Conservation (phyloP, 1,140 invertebrate genomes). For the Limonius californicus region DNA sequence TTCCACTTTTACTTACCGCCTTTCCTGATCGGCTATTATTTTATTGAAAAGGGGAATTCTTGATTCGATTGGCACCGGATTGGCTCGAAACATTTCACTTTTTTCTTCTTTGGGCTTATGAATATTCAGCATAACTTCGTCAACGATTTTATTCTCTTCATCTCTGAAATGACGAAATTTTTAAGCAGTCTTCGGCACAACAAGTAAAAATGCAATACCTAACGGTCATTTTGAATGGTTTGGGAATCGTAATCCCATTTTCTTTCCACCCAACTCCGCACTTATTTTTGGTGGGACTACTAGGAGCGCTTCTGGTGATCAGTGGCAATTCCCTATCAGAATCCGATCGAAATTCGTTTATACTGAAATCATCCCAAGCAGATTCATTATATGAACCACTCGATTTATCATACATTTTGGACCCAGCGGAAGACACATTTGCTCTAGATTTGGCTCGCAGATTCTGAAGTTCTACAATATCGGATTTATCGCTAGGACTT, state of each 20-base stretch:
- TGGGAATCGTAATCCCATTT: constrained; percentile 55
- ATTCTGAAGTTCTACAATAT: not conserved
- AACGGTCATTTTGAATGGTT: constrained; percentile 64
- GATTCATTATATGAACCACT: constrained; percentile 27
- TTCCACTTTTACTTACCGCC: constrained; percentile 51
- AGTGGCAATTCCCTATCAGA: constrained; percentile 27
- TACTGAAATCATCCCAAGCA: constrained; percentile 40
- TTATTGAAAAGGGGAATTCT: constrained; percentile 66
- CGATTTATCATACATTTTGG: constrained; percentile 13
- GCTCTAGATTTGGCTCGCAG: constrained; percentile 31
- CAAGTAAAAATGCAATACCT: constrained; percentile 54
- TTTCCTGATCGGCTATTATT: constrained; percentile 64
- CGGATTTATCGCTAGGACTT: constrained; percentile 37
- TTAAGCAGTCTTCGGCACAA: too few relatives aligned
- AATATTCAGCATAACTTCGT: constrained; percentile 46
- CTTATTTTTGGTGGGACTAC: constrained; percentile 50
- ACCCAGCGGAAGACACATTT: constrained; percentile 27
- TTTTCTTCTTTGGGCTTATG: constrained; percentile 50
- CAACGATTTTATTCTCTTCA: constrained; percentile 57
- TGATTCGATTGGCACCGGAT: constrained; percentile 65
- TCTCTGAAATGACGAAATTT: constrained; percentile 51
- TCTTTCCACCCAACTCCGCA: constrained; percentile 42
- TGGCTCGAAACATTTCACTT: constrained; percentile 51
- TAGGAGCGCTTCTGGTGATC: constrained; percentile 51
- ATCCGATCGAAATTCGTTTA: constrained; percentile 33